Percentiles rank a stretch among this genome's conserved stretches.
These are phyloP conservation scores for Ichneumoninae sp. DNA, from an alignment of 2,888 invertebrate genomes.

Conservation along the genomic window DNA sequence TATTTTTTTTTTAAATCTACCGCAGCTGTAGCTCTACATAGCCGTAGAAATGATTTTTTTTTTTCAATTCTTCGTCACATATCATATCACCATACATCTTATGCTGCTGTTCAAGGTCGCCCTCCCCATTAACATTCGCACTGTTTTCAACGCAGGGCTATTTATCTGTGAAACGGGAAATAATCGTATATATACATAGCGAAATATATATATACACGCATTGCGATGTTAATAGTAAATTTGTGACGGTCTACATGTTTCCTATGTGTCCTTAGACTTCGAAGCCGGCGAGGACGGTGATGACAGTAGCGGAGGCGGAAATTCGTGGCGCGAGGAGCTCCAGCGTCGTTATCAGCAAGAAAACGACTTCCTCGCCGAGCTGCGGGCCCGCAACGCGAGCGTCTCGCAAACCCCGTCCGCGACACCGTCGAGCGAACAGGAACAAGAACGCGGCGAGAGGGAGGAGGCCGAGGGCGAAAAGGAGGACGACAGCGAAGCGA, in stretches of 20 bases:
- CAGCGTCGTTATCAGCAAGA: conserved; percentile 87
- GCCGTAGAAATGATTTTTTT: conserved; percentile 46
- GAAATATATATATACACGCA: not conserved
- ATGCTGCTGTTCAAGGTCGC: conserved; percentile 17
- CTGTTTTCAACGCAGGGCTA: not conserved
- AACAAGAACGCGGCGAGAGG: conserved; percentile 79
- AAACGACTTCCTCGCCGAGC: conserved; percentile 86
- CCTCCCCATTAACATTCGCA: conserved; percentile 3
- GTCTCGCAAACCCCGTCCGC: conserved; percentile 78
- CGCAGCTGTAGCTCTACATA: conserved; percentile 55
- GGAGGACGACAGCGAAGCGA: conserved; percentile 82
- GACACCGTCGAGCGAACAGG: conserved; percentile 77
- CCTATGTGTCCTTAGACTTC: conserved; percentile 86
- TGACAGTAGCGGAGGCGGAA: conserved; percentile 86
- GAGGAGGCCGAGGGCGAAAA: conserved; percentile 85
- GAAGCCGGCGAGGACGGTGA: conserved; percentile 89
- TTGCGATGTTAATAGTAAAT: not conserved
- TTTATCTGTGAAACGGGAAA: not conserved
- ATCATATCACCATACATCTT: conserved; percentile 38
- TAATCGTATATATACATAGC: not conserved
- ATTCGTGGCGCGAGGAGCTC: conserved; percentile 86
- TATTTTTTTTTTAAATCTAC: conserved; percentile 36
- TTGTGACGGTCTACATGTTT: conserved; percentile 39
- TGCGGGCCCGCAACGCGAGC: conserved; percentile 85
- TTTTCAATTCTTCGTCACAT: conserved; percentile 16